Base-by-base conservation (phyloP, 2,888 invertebrate genomes). In the Melinopterus prodromus region DNA sequence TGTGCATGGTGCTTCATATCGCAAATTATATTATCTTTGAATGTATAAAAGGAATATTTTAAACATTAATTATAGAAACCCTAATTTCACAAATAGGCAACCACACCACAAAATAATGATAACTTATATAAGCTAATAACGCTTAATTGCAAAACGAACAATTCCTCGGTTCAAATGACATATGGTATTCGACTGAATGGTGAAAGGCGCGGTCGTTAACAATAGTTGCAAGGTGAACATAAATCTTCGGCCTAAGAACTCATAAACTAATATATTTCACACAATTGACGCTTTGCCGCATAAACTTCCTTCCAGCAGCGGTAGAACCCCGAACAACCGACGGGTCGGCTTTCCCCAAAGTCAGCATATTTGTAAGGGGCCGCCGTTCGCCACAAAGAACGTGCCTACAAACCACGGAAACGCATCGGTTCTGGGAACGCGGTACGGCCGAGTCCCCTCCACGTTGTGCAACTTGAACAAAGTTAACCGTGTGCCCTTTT, bases 181-280 rank as follows among this genome's bases (percentile, higher is more conserved):
- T 12, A 53, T 12, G 53, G 53, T 53, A 53, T 53, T 2, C 53
- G 53, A 12, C 53, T 12, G 53, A 12, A 53, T 4, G 53, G 2
- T 53, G 53, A 53, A 53, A 53, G 3, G 26, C 53, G 53, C 0
- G 53, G 53, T 53, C 53, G 53, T 53, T 53, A 53, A 53, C 53
- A 53, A 53, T 53, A 53, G 53, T 53, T 53, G 53, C 53, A 53
- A 53, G 53, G 53, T 53, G 53, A 53, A 9, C 53, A 53, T 53
- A 53, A 53, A 53, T 53, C 53, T 53, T 53, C 53, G 7, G 12
- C 53, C 53, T 3, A 53, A 53, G 53, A 53, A 53, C 53, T 53
- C 53, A 53, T 53, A 53, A 53, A 53, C 53, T 53, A 53, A 53
- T 53, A 53, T 53, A 53, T 53, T 53, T 53, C 53, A 53, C 53